Conservation (phyloP, 2,113 vertebrate species). For the Cynocephalus volans region DNA sequence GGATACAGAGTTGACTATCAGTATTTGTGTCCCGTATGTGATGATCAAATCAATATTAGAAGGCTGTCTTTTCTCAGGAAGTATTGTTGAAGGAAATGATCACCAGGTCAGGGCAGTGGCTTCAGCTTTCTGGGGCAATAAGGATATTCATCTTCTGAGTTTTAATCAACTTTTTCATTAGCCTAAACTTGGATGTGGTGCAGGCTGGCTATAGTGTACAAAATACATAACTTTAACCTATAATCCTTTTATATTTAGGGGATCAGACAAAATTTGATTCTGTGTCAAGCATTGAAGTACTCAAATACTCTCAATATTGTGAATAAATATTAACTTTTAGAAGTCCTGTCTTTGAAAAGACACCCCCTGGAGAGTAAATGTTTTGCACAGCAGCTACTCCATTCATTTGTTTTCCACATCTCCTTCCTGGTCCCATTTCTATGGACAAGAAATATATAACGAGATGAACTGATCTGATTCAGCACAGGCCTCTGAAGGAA, state of each 20-base stretch:
- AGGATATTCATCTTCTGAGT: not conserved
- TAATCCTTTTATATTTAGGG: not conserved
- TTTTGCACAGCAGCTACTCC: not conserved
- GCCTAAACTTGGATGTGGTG: not conserved
- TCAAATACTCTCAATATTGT: not conserved
- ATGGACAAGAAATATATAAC: not conserved
- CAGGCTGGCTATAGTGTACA: not conserved
- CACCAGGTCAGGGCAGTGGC: no score
- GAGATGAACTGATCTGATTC: not conserved
- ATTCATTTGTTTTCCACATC: not conserved
- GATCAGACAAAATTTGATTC: not conserved
- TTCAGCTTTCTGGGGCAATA: not conserved
- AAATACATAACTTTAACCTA: not conserved
- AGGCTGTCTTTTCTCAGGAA: not conserved
- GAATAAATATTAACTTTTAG: not conserved
- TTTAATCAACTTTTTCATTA: not conserved
- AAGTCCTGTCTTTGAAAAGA: not conserved
- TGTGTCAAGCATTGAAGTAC: not conserved
- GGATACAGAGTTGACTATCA: no score
- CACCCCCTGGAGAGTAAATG: not conserved
- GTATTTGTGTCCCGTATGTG: no score
- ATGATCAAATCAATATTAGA: not conserved
- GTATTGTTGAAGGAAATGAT: not conserved
- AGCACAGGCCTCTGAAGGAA: not conserved
- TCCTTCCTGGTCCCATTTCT: not conserved